A percentile compares a stretch with the other conserved stretches of the same genome.
phyloP scores from a whole-genome alignment of 2,797 vertebrate genomes.

The Gambusia yucatana region DNA sequence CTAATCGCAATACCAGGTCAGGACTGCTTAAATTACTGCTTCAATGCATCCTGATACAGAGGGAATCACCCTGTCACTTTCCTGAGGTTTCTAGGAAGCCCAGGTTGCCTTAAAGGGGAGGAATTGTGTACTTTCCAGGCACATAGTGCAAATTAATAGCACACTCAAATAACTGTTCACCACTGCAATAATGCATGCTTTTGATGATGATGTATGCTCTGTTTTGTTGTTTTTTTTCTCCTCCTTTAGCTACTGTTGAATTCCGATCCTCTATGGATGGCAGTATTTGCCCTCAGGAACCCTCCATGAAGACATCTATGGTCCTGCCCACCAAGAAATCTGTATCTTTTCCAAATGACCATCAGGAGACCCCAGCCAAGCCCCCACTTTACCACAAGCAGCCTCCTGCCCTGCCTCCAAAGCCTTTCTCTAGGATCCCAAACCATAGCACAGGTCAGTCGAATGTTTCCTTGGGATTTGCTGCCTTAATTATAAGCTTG shows the following conservation, averaged over 20 bases:
- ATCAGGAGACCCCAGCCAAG: conserved; percentile 92
- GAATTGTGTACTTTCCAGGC: too few species aligned
- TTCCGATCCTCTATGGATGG: conserved; percentile 89
- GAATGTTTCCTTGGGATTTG: neutral
- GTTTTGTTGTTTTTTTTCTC: neutral
- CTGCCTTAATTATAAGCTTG: neutral
- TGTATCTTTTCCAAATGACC: conserved; percentile 87
- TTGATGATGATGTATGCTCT: neutral
- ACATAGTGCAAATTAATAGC: too few species aligned
- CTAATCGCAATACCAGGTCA: neutral
- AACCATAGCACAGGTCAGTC: conserved; percentile 89
- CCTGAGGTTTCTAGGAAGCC: neutral
- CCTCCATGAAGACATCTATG: conserved; percentile 89
- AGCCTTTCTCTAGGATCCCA: conserved; percentile 94
- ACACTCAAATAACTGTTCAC: neutral
- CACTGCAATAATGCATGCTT: conserved; percentile 11
- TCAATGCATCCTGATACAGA: neutral
- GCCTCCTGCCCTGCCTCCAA: conserved; percentile 97
- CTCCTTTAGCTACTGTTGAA: conserved; percentile 89
- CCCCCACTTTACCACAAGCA: conserved; percentile 94
- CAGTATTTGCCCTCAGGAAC: conserved; percentile 89
- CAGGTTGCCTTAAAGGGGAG: neutral
- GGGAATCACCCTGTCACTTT: neutral
- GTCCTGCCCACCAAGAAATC: conserved; percentile 92
- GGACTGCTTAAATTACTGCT: neutral